phyloP scores from a whole-genome alignment of 2,113 vertebrate species.

The Gallinago media region DNA sequence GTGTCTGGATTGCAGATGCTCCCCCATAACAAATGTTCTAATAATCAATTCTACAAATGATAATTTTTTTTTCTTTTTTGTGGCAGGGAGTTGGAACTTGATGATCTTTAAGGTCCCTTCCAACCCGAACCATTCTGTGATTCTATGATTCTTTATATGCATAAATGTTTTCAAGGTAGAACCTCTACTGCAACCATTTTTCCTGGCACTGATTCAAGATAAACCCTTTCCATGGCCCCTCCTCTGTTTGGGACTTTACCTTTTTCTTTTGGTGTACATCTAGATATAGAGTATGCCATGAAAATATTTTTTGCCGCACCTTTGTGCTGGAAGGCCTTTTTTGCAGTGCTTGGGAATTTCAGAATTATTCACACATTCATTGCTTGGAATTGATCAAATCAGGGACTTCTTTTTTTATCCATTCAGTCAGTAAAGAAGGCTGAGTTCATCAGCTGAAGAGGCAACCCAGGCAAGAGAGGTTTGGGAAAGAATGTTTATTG shows the following conservation, averaged over 20 bases:
- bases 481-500: conserved; percentile 7
- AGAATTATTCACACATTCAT: background rate
- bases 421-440: background rate
- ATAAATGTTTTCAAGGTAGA: background rate
- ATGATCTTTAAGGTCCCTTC: too few relatives aligned
- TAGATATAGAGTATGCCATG: background rate
- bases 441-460: background rate
- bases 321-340: background rate
- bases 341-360: background rate
- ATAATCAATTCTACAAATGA: background rate
- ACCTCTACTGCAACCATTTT: background rate
- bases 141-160: background rate
- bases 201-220: background rate
- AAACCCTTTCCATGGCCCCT: background rate
- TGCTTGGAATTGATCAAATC: background rate
- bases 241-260: background rate
- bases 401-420: background rate
- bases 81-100: too few relatives aligned
- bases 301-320: background rate
- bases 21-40: background rate
- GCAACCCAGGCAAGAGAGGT: background rate
- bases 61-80: background rate
- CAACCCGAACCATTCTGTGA: too few relatives aligned
- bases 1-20: background rate
- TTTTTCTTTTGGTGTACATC: background rate